phyloP scores from a whole-genome alignment of 2,797 vertebrate species.

The Galago senegalensis region DNA sequence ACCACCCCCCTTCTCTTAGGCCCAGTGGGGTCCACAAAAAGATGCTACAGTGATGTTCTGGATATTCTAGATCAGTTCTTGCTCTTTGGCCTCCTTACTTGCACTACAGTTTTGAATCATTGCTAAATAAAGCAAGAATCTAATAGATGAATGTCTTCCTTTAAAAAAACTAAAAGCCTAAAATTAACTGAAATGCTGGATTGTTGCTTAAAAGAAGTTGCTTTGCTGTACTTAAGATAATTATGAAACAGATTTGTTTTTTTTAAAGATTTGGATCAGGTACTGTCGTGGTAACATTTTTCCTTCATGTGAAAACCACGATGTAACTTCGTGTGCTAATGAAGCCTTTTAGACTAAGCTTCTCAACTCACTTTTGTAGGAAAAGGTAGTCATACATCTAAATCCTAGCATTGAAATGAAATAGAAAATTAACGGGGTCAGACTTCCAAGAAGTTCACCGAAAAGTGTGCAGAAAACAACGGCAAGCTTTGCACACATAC shows the following conservation, averaged over 20 bases:
- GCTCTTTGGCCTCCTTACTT: not conserved
- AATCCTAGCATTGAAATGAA: not conserved
- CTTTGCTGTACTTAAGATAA: not conserved
- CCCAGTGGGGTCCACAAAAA: not conserved
- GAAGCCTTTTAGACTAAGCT: not conserved
- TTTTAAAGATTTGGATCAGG: slow-evolving; percentile 1
- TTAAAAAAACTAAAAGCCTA: not conserved
- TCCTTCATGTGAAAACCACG: not conserved
- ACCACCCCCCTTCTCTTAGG: not conserved
- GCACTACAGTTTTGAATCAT: not conserved
- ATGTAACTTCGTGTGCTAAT: not conserved
- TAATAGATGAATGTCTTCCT: not conserved
- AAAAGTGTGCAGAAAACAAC: not conserved
- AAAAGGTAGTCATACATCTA: not conserved
- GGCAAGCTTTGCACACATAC: not conserved
- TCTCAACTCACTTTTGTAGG: not conserved
- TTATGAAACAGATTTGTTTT: slow-evolving; percentile 14
- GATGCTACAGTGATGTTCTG: not conserved
- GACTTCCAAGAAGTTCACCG: not conserved
- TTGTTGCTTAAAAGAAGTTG: not conserved
- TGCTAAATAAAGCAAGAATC: not conserved
- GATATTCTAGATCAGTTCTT: not conserved
- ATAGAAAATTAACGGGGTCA: not conserved
- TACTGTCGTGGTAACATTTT: not conserved
- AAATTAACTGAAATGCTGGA: not conserved